A percentile compares a stretch with the other conserved stretches of the same genome.
These are phyloP conservation scores for Corvus cornix DNA, from an alignment of 2,113 vertebrate species.

Conservation along the genomic window DNA sequence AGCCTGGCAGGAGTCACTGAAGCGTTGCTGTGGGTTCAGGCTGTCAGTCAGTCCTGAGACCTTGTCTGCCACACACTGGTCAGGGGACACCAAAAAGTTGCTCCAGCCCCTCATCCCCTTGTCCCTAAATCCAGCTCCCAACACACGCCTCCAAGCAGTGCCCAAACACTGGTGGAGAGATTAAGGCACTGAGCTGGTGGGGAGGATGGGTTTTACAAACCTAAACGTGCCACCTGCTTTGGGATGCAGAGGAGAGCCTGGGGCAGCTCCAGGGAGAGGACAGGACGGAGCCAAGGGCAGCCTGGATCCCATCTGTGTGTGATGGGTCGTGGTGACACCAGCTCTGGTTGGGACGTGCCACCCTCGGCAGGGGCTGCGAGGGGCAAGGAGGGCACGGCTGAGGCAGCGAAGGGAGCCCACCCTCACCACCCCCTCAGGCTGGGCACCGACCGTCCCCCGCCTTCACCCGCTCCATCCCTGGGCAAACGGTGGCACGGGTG, in stretches of 20 bases:
- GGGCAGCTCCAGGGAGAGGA: not conserved
- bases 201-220: not conserved
- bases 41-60: not conserved
- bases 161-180: not conserved
- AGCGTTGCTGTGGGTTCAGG: accelerated
- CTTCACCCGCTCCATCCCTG: accelerated
- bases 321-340: not conserved
- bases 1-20: not conserved
- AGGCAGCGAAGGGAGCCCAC: not conserved
- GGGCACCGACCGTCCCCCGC: not conserved
- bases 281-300: not conserved
- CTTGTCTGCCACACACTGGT: accelerated
- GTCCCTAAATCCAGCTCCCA: not conserved
- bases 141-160: accelerated
- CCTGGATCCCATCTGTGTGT: accelerated
- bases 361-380: not conserved
- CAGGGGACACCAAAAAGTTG: not conserved
- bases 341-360: not conserved
- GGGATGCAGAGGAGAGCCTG: accelerated
- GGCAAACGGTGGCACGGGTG: accelerated
- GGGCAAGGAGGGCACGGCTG: accelerated
- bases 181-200: not conserved
- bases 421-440: not conserved
- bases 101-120: not conserved
- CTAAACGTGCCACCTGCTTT: not conserved